These are phyloP conservation scores for Platynereis dumerilii DNA, from an alignment of 2,888 invertebrate species.

Conservation along the genomic window DNA sequence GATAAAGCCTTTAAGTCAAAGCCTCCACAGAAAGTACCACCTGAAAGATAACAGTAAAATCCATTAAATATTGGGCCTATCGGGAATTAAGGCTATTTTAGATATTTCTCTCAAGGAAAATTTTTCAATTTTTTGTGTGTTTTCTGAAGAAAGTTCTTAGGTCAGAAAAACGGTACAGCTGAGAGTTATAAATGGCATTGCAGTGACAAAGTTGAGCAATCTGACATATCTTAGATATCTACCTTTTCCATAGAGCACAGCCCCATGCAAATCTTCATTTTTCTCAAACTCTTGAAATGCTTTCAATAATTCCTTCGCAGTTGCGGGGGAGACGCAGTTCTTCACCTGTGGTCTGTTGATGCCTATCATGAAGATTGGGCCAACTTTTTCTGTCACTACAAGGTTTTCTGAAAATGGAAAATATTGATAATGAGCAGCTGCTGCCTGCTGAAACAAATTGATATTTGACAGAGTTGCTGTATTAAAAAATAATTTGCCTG, in stretches of 20 bases:
- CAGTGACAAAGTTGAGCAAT: no score
- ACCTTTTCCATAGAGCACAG: conserved; percentile 81
- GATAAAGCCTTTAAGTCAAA: conserved; percentile 82
- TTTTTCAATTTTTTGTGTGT: no score
- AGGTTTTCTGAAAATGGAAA: conserved; percentile 7
- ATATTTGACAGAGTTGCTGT: no score
- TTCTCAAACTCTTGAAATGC: conserved; percentile 83
- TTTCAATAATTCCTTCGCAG: conserved; percentile 73
- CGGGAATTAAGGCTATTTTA: not conserved
- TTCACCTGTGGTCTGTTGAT: conserved; percentile 84
- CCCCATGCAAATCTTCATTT: conserved; percentile 74
- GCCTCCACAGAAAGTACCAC: conserved; percentile 94
- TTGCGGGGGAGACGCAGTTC: conserved; percentile 80
- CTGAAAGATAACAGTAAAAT: conserved; percentile 60
- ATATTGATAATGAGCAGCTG: no score
- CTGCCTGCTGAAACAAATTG: no score
- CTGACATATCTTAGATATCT: not conserved
- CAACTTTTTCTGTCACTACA: conserved; percentile 42
- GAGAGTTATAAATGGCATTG: no score
- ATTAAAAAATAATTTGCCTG: no score
- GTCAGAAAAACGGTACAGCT: no score
- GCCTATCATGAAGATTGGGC: conserved; percentile 76
- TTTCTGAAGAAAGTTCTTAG: no score
- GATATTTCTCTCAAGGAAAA: no score
- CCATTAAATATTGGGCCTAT: conserved; percentile 2